Conservation (phyloP, 2,888 invertebrate species). For the Cephus pulcher region DNA sequence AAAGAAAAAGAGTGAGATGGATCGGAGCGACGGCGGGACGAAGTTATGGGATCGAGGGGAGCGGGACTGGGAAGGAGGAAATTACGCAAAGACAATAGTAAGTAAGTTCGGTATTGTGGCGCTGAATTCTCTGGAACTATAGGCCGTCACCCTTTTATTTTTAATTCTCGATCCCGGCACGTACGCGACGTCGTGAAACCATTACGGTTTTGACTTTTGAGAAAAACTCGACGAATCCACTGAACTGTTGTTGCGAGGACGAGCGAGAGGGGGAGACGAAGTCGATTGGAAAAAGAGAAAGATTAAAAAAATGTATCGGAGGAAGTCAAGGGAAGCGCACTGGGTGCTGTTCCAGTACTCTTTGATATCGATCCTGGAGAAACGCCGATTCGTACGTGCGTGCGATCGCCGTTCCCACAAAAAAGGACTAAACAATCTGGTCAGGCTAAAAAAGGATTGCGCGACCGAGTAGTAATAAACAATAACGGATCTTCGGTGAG, state of each 20-base stretch:
- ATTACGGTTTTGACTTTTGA: slow-evolving; percentile 10
- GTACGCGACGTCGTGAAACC: slow-evolving; percentile 7
- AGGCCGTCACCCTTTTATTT: slow-evolving; percentile 15
- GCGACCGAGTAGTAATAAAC: slow-evolving; percentile 21
- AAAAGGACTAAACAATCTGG: slow-evolving; percentile 17
- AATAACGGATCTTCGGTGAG: slow-evolving; percentile 25
- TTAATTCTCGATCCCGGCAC: background rate
- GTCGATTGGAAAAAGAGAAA: background rate
- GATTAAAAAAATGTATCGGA: background rate
- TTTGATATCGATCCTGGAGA: slow-evolving; percentile 28
- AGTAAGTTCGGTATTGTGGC: slow-evolving; percentile 9
- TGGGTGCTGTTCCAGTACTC: background rate
- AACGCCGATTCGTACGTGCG: slow-evolving; percentile 45
- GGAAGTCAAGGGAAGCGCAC: background rate
- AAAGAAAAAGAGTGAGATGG: slow-evolving; percentile 1
- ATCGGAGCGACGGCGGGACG: background rate
- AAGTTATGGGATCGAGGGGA: background rate
- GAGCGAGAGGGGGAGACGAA: slow-evolving; percentile 15
- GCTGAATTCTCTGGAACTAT: background rate
- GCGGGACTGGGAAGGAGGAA: background rate
- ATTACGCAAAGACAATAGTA: background rate
- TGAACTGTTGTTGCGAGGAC: slow-evolving; percentile 12
- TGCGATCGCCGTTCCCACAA: slow-evolving; percentile 25
- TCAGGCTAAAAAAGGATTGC: slow-evolving; percentile 21
- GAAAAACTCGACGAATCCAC: slow-evolving; percentile 19